Percentiles rank a stretch among this genome's conserved stretches.
These are phyloP conservation scores for Hylia prasina DNA, from an alignment of 2,113 vertebrate species.

Conservation along the genomic window DNA sequence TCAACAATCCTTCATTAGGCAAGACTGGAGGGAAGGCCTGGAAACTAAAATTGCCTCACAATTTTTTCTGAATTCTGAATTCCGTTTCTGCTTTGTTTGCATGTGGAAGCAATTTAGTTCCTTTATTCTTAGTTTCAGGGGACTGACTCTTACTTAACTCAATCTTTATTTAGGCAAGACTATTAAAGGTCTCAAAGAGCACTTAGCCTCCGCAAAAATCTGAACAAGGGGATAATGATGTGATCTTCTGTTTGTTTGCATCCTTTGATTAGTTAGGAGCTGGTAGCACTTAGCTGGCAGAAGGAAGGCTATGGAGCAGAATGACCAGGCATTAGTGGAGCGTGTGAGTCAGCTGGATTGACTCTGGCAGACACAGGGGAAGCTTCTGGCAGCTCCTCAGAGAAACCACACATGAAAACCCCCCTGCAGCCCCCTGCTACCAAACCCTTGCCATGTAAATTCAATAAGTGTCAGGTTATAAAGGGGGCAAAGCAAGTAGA, in stretches of 20 bases:
- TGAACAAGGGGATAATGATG: not conserved
- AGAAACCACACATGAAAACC: not conserved
- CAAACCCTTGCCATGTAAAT: not conserved
- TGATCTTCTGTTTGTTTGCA: not conserved
- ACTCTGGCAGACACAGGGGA: not conserved
- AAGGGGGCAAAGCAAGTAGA: not conserved
- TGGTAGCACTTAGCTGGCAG: not conserved
- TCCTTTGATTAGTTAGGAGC: not conserved
- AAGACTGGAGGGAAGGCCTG: not conserved
- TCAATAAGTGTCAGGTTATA: not conserved
- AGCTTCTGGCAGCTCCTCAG: not conserved
- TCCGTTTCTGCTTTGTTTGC: not conserved
- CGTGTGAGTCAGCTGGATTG: rapidly evolving
- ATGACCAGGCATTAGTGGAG: not conserved
- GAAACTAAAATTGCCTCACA: not conserved
- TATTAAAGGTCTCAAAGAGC: not conserved
- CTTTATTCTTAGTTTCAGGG: not conserved
- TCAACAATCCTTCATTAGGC: not conserved
- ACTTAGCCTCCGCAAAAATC: not conserved
- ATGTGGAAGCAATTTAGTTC: not conserved
- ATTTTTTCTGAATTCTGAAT: not conserved
- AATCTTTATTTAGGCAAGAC: not conserved
- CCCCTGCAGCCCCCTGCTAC: not conserved
- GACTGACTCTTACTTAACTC: not conserved
- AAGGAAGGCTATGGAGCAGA: not conserved